Evolutionary conservation across 2,113 vertebrate species (phyloP), one percentile per base, ranked within the genome.

Genomic region (Cnemophilus loriae): DNA sequence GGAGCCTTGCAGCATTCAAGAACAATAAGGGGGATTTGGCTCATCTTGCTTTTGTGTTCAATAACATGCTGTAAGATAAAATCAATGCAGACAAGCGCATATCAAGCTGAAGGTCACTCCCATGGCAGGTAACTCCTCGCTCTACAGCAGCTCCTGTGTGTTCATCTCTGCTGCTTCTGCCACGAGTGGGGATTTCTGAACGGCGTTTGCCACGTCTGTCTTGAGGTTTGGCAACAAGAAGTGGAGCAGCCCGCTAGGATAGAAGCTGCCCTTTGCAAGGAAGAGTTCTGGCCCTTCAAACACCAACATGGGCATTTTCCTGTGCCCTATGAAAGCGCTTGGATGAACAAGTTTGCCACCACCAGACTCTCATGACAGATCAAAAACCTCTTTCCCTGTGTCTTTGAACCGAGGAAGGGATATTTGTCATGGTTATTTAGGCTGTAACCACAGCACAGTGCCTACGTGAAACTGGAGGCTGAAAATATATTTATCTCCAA

Each of bases 81-180:
- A 96, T 93, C 91, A 64, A 89, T 87, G 46, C 53, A 94, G 93
- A 94, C 95, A 95, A 78, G 61, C 1, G 13, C 79, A 87, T 50
- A 85, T 91, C 85, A 87, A 96, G 80, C 81, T 87, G 93, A 96
- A 96, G 95, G 95, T 96, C 95, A 85, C 63, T 91, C 55, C 35
- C 13, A 6, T 23, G 78, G 87, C 89, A 91, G 70, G 39, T 16
- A 79, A 65, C 89, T 78, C 81, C 85, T 78, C 15, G 5, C 32
- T 37, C 32, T 17, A 55, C 90, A 82, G 1, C 83, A 90, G 52
- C 80, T 80, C 71, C 83, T 65, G 39, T 27, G 76, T 73, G 55
- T 11, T 69, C 33, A 44, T 18, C n/a, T 30, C 59, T 59, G 32
- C 75, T 52, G 41, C n/a, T 85, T 11, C 71, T 71, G 78, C 69